These are phyloP conservation scores for Conops quadrifasciatus DNA, from an alignment of 2,888 invertebrate species.

Conservation along the genomic window DNA sequence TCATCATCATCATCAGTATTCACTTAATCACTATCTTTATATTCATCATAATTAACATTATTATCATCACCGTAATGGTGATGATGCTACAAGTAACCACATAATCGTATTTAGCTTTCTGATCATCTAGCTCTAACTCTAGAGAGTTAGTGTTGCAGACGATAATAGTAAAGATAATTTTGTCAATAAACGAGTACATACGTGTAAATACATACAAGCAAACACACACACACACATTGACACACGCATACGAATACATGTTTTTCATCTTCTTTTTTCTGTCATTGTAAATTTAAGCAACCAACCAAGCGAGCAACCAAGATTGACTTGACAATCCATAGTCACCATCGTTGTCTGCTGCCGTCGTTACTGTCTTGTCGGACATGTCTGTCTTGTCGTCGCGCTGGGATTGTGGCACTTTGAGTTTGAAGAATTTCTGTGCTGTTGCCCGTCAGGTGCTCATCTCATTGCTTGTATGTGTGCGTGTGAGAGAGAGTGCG, in stretches of 20 bases:
- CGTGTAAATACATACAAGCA: neutral
- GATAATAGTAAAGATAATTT: constrained; percentile 5
- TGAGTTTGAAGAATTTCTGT: neutral
- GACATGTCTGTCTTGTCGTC: no score
- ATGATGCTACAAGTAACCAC: neutral
- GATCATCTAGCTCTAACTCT: constrained; percentile 7
- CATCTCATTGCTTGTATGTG: constrained; percentile 31
- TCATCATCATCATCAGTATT: no score
- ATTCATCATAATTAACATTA: no score
- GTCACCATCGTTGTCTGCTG: neutral
- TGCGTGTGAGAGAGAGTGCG: constrained; percentile 37
- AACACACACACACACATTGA: constrained; percentile 8
- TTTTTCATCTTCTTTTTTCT: neutral
- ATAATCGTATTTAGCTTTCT: constrained; percentile 3
- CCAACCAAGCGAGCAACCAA: neutral
- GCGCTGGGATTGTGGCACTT: no score
- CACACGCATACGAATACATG: neutral
- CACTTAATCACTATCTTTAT: no score
- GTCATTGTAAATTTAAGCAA: neutral
- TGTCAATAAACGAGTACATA: neutral
- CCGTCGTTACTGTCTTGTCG: neutral
- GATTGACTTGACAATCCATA: constrained; percentile 3
- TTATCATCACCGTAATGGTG: no score
- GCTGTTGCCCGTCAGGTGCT: neutral
- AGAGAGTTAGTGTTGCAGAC: neutral